A percentile compares a stretch with the other conserved stretches of the same genome.
phyloP scores from a whole-genome alignment of 2,797 vertebrate genomes.

The Squalus acanthias region DNA sequence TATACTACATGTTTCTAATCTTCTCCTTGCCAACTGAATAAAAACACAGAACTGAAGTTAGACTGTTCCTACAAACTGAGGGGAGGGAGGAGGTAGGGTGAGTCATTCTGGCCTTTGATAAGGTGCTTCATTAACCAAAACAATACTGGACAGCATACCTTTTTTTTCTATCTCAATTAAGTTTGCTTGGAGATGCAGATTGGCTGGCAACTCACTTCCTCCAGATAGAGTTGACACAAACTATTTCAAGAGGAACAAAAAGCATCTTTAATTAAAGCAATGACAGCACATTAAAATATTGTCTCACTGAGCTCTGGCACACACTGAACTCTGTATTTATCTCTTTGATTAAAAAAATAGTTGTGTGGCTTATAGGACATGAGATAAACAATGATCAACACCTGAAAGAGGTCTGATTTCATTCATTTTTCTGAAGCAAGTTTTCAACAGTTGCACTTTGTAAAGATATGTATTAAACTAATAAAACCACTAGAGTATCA shows the following conservation, averaged over 20 bases:
- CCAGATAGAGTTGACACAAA: constrained; percentile 55
- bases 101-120: background rate
- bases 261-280: background rate
- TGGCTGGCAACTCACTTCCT: constrained; percentile 55
- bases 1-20: background rate
- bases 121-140: background rate
- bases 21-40: background rate
- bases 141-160: constrained; percentile 50
- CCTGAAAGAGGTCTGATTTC: background rate
- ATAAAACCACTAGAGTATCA: background rate
- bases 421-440: background rate
- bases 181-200: constrained; percentile 61
- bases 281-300: background rate
- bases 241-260: constrained; percentile 46
- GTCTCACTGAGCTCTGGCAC: background rate
- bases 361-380: background rate
- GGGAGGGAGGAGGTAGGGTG: background rate
- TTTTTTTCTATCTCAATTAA: constrained; percentile 56
- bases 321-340: background rate
- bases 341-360: background rate
- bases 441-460: background rate
- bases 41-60: background rate
- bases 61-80: background rate
- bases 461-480: background rate
- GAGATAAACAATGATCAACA: background rate